phyloP scores from a whole-genome alignment of 2,888 invertebrate species.

The Matsumyia berberina region DNA sequence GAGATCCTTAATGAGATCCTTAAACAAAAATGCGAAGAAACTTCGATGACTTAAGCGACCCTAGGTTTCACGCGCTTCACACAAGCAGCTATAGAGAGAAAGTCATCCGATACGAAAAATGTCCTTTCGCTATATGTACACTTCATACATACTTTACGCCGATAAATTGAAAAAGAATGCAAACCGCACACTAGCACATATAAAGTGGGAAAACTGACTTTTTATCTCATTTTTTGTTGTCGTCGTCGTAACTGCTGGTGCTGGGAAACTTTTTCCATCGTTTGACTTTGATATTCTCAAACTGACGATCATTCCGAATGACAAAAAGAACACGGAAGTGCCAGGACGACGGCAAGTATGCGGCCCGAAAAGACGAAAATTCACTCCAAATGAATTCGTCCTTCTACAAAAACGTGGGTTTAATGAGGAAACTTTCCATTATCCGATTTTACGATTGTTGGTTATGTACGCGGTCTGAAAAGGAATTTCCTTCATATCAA shows the following conservation, averaged over 20 bases:
- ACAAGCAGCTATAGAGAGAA: not conserved
- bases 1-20: slow-evolving; percentile 52
- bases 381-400: slow-evolving; percentile 31
- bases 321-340: slow-evolving; percentile 22
- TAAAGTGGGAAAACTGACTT: not conserved
- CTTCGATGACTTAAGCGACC: not conserved
- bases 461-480: not conserved
- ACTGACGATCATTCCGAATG: slow-evolving; percentile 66
- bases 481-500: not conserved
- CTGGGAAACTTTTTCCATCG: slow-evolving; percentile 64
- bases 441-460: slow-evolving; percentile 60
- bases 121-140: too few relatives aligned
- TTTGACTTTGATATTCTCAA: slow-evolving; percentile 69
- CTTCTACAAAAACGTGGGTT: slow-evolving; percentile 37
- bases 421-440: slow-evolving; percentile 71
- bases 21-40: not conserved
- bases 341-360: slow-evolving; percentile 7
- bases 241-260: slow-evolving; percentile 4
- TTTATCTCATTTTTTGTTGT: slow-evolving; percentile 7
- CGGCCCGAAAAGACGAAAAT: slow-evolving; percentile 24
- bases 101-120: not conserved
- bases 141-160: not conserved
- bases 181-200: not conserved
- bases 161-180: slow-evolving; percentile 12
- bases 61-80: not conserved